Evolutionary conservation across 2,888 invertebrate genomes (phyloP), one percentile per base, ranked within the genome.

Genomic region (Exocentrus adspersus): DNA sequence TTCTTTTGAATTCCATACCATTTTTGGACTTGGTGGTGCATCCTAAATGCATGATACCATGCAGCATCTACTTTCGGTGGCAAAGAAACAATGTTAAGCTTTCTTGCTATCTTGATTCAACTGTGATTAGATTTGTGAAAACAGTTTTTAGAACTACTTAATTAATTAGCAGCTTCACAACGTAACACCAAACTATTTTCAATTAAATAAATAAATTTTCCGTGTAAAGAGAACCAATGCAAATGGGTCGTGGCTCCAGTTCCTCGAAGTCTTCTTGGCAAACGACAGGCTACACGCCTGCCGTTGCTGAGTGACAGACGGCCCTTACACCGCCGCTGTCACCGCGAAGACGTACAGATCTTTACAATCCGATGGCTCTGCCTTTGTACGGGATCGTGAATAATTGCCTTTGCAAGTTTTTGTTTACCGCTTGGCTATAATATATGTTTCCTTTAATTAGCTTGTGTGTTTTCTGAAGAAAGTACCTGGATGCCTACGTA

Each of bases 251-350:
- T 12, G 30, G 32, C 51, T 51, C 32, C 51, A 51, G 19, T 32
- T 51, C 19, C 51, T 51, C 32, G 51, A 51, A 16, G 51, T n/a
- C 32, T 32, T 51, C 51, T 51, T 14, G 10, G 20, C 17, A 51
- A 32, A 51, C 32, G 51, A 51, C 32, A 20, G 51, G 51, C 21
- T 32, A 51, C 51, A 51, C 32, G 51, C 51, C 30, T 21, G 51
- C 51, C 30, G 51, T 19, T 51, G 32, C 51, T 32, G 56, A 17
- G 62, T 69, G 69, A 69, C 67, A 54, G 63, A 69, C 67, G 63
- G 65, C 52, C 61, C 67, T 69, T 69, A 65, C 69, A 69, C 69
- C 61, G 67, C 16, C 37, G 54, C 67, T 67, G 69, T 69, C 69
- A 69, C 69, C 64, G 58, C 46, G 42, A 60, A 66, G 66, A 67